phyloP scores from a whole-genome alignment of 2,113 vertebrate genomes.

The Engystomops pustulosus region DNA sequence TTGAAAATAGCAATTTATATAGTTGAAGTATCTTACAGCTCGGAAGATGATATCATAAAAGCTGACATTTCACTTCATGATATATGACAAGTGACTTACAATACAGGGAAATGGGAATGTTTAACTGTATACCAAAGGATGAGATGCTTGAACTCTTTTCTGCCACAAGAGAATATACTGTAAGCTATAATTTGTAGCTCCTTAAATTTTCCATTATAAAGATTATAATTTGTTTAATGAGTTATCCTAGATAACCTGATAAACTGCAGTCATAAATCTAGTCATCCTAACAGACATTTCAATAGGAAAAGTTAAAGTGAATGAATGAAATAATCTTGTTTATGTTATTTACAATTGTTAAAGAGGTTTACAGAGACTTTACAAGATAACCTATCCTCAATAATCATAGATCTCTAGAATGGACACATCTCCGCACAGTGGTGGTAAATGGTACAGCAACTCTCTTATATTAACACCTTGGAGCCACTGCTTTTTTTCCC shows the following conservation, averaged over 20 bases:
- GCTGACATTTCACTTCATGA: slow-evolving; percentile 47
- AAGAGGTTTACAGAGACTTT: too few species aligned
- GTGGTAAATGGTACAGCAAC: too few species aligned
- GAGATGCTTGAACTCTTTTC: slow-evolving; percentile 5
- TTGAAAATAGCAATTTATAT: slow-evolving; percentile 52
- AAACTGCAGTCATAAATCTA: neutral
- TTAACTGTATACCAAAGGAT: neutral
- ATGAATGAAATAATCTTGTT: too few species aligned
- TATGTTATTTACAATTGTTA: too few species aligned
- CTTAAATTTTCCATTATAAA: neutral
- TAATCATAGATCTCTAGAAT: too few species aligned
- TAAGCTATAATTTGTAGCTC: neutral
- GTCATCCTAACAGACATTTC: neutral
- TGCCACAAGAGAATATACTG: neutral
- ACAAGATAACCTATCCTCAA: too few species aligned
- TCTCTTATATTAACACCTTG: too few species aligned
- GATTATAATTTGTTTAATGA: neutral
- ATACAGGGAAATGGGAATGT: neutral
- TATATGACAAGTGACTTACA: slow-evolving; percentile 38
- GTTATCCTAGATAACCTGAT: neutral
- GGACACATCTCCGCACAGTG: too few species aligned
- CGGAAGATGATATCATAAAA: slow-evolving; percentile 26
- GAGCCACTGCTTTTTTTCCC: too few species aligned
- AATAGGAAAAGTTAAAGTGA: neutral
- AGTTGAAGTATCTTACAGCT: slow-evolving; percentile 10